phyloP scores from a whole-genome alignment of 2,797 vertebrate species.

The Sebastiscus tertius region DNA sequence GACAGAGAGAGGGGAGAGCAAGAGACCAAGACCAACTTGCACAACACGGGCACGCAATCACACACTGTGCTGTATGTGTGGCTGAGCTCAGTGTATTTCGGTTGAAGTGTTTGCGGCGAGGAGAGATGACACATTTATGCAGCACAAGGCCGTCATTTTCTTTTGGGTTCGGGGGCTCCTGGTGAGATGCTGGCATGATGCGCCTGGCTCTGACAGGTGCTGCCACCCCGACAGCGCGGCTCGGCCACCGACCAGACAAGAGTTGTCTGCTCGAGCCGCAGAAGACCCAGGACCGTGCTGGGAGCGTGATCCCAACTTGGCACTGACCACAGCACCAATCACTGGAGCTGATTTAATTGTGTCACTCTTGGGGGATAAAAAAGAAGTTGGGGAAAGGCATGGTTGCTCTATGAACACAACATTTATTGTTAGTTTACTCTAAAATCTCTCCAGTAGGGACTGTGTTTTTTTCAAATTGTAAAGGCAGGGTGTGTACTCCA shows the following conservation, averaged over 20 bases:
- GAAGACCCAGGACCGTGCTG: slow-evolving; percentile 81
- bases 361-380: slow-evolving; percentile 70
- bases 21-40: slow-evolving; percentile 59
- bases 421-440: slow-evolving; percentile 17
- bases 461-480: slow-evolving; percentile 19
- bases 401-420: slow-evolving; percentile 12
- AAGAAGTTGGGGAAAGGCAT: slow-evolving; percentile 35
- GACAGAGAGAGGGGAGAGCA: slow-evolving; percentile 65
- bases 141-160: slow-evolving; percentile 65
- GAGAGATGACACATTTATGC: slow-evolving; percentile 75
- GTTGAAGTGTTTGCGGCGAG: slow-evolving; percentile 56
- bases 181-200: slow-evolving; percentile 80
- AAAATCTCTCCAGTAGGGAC: neutral
- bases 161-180: slow-evolving; percentile 72
- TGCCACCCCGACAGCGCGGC: slow-evolving; percentile 78
- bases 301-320: slow-evolving; percentile 82
- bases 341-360: slow-evolving; percentile 79
- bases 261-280: slow-evolving; percentile 79
- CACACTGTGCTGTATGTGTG: slow-evolving; percentile 38
- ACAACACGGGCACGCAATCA: slow-evolving; percentile 34
- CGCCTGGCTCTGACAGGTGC: slow-evolving; percentile 82
- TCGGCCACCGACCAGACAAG: slow-evolving; percentile 82
- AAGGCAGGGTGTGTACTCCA: slow-evolving; percentile 17
- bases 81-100: slow-evolving; percentile 43
- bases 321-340: slow-evolving; percentile 75